Percentiles rank a stretch among this genome's conserved stretches.
phyloP scores from a whole-genome alignment of 2,113 vertebrate species.

The Monopterus albus region DNA sequence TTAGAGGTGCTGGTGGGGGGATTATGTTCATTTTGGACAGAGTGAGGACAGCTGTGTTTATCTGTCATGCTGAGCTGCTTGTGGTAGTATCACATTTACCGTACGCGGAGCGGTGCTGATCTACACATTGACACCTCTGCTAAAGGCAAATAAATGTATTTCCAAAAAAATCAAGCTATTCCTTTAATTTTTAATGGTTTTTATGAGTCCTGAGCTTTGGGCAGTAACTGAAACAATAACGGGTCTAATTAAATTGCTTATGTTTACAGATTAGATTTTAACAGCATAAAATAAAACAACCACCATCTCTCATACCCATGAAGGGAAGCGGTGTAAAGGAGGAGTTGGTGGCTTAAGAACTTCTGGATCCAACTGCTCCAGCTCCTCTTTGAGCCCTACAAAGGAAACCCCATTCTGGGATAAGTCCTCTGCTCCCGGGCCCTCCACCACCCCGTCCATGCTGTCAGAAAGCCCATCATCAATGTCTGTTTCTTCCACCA shows the following conservation, averaged over 20 bases:
- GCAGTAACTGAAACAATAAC: neutral
- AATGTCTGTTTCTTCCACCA: constrained; percentile 88
- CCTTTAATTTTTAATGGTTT: too few relatives aligned
- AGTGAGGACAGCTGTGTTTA: too few relatives aligned
- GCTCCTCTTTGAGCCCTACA: constrained; percentile 73
- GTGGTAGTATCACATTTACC: neutral
- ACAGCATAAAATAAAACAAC: neutral
- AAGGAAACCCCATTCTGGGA: constrained; percentile 64
- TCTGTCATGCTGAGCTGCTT: too few relatives aligned
- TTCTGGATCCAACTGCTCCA: constrained; percentile 77
- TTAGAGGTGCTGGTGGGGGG: too few relatives aligned
- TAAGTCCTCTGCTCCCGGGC: constrained; percentile 50
- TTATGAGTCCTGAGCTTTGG: neutral
- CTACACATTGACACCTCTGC: too few relatives aligned
- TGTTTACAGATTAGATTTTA: neutral
- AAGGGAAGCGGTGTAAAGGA: constrained; percentile 89
- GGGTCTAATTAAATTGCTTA: neutral
- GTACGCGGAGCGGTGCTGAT: neutral
- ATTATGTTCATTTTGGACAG: too few relatives aligned
- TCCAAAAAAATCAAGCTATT: too few relatives aligned
- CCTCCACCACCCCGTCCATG: constrained; percentile 85
- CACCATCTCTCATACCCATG: constrained; percentile 87
- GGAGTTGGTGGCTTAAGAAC: constrained; percentile 88
- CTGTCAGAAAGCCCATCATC: constrained; percentile 82
- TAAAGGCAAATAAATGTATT: too few relatives aligned